Evolutionary conservation across 1,140 invertebrate species (phyloP).

Genomic region (Drosophila neocordata): DNA sequence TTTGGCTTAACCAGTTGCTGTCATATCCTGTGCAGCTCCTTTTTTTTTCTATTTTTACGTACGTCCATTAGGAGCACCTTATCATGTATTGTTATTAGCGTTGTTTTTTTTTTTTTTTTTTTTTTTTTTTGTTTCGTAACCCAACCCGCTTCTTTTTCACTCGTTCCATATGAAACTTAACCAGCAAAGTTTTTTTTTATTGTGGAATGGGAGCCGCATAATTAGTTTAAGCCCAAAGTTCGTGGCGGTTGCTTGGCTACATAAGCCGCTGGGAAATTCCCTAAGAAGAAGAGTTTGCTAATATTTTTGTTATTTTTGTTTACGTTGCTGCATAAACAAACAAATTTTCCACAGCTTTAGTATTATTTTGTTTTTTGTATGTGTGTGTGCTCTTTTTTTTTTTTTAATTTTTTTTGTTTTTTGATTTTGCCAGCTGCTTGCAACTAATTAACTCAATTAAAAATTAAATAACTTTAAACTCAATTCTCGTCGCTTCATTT

Average conservation of each 20-base stretch:
- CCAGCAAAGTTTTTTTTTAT: conserved; percentile 3
- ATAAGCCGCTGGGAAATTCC: conserved; percentile 40
- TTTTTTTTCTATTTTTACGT: neutral
- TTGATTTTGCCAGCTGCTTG: conserved; percentile 11
- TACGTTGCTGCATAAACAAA: conserved; percentile 68
- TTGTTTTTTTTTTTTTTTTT: too few relatives aligned
- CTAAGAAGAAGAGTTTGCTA: neutral
- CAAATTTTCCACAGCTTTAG: conserved; percentile 51
- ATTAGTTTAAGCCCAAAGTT: conserved; percentile 57
- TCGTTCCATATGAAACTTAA: neutral
- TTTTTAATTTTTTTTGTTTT: conserved; percentile 13
- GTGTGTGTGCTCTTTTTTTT: conserved; percentile 4
- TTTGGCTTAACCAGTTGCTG: too few relatives aligned
- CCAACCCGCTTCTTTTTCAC: neutral
- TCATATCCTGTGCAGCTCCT: too few relatives aligned
- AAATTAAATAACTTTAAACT: conserved; percentile 74
- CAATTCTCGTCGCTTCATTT: conserved; percentile 57
- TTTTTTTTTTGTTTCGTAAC: too few relatives aligned
- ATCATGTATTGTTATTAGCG: neutral
- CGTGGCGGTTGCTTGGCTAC: conserved; percentile 21
- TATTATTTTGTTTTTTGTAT: conserved; percentile 19
- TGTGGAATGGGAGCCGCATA: conserved; percentile 29
- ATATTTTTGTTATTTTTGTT: neutral
- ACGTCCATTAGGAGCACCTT: neutral
- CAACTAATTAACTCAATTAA: conserved; percentile 75